Percentiles rank a stretch among this genome's conserved stretches.
phyloP scores from a whole-genome alignment of 2,797 vertebrate genomes.

The Fringilla coelebs region DNA sequence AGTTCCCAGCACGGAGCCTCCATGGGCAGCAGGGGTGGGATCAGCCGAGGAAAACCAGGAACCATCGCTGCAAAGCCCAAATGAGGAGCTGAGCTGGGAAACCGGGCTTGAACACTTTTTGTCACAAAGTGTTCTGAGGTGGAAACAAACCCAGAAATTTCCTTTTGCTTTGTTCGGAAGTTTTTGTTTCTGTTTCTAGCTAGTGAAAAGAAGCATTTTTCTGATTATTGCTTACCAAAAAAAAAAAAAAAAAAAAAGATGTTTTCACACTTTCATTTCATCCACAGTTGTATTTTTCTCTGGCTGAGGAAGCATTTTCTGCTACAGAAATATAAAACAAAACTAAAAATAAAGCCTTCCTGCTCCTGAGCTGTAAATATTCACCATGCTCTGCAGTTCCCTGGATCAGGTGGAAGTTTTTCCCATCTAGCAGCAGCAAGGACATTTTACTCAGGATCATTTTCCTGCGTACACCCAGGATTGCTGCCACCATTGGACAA shows the following conservation, averaged over 20 bases:
- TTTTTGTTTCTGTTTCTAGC: not conserved
- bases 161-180: not conserved
- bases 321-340: not conserved
- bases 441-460: not conserved
- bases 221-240: not conserved
- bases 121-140: not conserved
- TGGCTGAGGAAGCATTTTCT: not conserved
- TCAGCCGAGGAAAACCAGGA: not conserved
- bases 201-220: not conserved
- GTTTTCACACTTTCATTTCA: not conserved
- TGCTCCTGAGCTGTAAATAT: not conserved
- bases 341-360: not conserved
- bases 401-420: not conserved
- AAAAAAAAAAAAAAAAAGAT: not conserved
- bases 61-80: not conserved
- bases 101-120: not conserved
- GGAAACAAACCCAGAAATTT: not conserved
- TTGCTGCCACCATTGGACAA: not conserved
- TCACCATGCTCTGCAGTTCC: not conserved
- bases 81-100: not conserved
- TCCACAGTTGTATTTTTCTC: not conserved
- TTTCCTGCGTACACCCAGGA: not conserved
- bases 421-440: not conserved
- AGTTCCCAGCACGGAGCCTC: rapidly evolving
- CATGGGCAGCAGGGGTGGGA: not conserved